A percentile compares a stretch with the other conserved stretches of the same genome.
phyloP scores from a whole-genome alignment of 2,888 invertebrate genomes.

The Diloba caeruleocephala region DNA sequence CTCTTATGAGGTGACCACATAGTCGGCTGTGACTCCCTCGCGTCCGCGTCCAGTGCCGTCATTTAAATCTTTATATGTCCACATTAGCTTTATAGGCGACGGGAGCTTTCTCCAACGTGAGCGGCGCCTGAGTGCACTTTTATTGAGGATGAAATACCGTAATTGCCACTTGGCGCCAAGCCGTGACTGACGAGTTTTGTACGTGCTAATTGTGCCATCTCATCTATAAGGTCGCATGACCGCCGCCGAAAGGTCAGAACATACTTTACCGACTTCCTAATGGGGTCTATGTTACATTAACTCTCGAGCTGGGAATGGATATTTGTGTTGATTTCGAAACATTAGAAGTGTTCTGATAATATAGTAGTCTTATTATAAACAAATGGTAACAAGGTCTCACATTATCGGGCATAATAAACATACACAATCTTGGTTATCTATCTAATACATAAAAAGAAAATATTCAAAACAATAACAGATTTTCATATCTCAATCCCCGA shows the following conservation, averaged over 20 bases:
- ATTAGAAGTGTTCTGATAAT: conserved; percentile 19
- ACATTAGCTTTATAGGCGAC: conserved; percentile 85
- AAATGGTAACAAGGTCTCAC: conserved; percentile 4
- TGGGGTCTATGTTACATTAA: conserved; percentile 50
- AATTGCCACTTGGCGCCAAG: conserved; percentile 83
- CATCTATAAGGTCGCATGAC: conserved; percentile 63
- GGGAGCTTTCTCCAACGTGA: conserved; percentile 77
- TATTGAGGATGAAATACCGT: conserved; percentile 86
- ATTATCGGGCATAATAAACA: conserved; percentile 8
- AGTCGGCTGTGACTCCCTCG: conserved; percentile 32
- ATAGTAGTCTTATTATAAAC: conserved; percentile 3
- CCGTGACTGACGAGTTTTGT: conserved; percentile 81
- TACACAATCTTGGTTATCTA: conserved; percentile 19
- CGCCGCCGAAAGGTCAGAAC: conserved; percentile 57
- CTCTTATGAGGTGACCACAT: conserved; percentile 30
- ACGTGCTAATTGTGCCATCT: conserved; percentile 81
- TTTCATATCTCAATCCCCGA: conserved; percentile 85
- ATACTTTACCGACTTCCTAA: conserved; percentile 51
- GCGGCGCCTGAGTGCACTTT: conserved; percentile 85
- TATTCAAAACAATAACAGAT: conserved; percentile 87
- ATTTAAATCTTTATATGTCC: conserved; percentile 86
- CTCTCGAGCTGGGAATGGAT: conserved; percentile 39
- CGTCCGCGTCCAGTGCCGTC: conserved; percentile 64
- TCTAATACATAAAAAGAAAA: conserved; percentile 71
- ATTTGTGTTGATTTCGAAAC: conserved; percentile 33